Conservation (phyloP, 2,113 vertebrate genomes). For the Circaetus gallicus region DNA sequence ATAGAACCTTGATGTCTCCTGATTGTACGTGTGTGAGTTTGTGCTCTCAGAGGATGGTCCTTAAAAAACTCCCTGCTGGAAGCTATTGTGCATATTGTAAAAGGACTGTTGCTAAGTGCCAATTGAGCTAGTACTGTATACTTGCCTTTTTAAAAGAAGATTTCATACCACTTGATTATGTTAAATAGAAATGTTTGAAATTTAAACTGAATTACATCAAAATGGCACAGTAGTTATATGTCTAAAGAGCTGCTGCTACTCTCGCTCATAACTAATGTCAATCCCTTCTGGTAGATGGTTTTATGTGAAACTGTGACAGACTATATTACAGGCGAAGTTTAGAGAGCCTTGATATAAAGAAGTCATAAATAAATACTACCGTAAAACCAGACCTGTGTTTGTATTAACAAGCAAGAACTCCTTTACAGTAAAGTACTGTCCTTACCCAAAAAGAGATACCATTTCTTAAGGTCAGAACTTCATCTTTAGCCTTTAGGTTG, state of each 20-base stretch:
- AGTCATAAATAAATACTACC: constrained; percentile 39
- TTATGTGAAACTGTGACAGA: constrained; percentile 67
- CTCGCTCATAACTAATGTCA: constrained; percentile 70
- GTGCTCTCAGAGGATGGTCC: constrained; percentile 77
- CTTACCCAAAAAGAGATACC: not conserved
- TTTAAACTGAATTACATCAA: constrained; percentile 80
- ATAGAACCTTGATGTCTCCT: constrained; percentile 79
- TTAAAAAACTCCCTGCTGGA: constrained; percentile 81
- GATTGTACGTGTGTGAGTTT: constrained; percentile 78
- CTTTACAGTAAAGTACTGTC: not conserved
- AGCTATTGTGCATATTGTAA: constrained; percentile 79
- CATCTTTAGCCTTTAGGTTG: not conserved
- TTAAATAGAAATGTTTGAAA: constrained; percentile 84
- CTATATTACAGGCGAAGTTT: constrained; percentile 18
- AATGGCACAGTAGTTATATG: constrained; percentile 77
- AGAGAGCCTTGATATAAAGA: constrained; percentile 38
- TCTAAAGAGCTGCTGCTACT: constrained; percentile 71
- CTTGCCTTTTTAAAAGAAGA: constrained; percentile 82
- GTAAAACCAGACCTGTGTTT: constrained; percentile 33
- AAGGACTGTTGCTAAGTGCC: constrained; percentile 80
- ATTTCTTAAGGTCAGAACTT: not conserved
- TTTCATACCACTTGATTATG: constrained; percentile 85
- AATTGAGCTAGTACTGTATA: constrained; percentile 80
- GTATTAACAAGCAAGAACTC: not conserved
- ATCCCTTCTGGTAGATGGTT: constrained; percentile 64